Conservation (phyloP, 2,113 vertebrate genomes). For the Echinops telfairi region DNA sequence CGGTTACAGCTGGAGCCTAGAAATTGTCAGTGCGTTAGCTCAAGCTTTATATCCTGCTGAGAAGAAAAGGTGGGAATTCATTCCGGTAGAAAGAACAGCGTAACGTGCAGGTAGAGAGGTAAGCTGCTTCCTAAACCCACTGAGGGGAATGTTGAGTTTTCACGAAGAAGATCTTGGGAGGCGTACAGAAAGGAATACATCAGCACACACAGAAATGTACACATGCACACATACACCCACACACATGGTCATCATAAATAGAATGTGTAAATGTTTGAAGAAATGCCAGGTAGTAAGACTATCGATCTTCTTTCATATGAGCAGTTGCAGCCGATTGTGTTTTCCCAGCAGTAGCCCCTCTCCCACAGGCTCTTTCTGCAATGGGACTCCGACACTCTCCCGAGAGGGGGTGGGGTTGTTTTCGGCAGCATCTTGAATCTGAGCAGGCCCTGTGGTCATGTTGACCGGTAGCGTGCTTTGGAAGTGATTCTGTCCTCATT, state of each 20-base stretch:
- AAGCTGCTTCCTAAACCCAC: neutral
- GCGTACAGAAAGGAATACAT: neutral
- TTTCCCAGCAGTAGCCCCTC: neutral
- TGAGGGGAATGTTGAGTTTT: neutral
- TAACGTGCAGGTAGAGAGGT: neutral
- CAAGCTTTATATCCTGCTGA: conserved; percentile 51
- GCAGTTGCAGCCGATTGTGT: neutral
- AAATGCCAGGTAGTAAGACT: neutral
- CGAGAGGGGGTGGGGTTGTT: neutral
- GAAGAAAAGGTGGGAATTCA: conserved; percentile 41
- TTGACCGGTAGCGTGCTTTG: neutral
- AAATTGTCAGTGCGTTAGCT: conserved; percentile 63
- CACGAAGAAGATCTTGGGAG: neutral
- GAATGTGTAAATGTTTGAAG: too few relatives aligned
- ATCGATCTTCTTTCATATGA: neutral
- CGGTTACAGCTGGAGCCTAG: conserved; percentile 47
- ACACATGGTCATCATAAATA: neutral
- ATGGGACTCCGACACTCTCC: neutral
- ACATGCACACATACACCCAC: neutral
- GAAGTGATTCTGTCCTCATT: neutral
- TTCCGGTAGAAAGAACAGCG: conserved; percentile 8
- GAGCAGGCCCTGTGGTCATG: neutral
- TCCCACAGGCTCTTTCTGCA: neutral
- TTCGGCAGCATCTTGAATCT: neutral
- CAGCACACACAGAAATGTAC: neutral